phyloP scores from a whole-genome alignment of 2,797 vertebrate species.

The Muscicapa striata region DNA sequence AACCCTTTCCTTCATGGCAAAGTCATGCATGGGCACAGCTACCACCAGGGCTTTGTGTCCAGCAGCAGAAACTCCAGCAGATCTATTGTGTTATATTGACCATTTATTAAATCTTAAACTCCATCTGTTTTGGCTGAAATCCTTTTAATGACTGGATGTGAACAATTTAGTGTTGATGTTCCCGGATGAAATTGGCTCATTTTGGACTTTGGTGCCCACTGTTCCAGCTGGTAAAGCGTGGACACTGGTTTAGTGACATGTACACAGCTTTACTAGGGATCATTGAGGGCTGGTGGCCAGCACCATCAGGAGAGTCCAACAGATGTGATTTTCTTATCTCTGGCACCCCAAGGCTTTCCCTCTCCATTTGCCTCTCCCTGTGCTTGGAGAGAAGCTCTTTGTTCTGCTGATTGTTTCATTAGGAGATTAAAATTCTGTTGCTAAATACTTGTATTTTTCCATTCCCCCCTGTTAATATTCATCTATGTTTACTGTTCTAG shows the following conservation, averaged over 20 bases:
- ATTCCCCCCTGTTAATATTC: background rate
- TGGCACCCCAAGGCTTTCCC: background rate
- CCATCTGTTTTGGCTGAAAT: conserved; percentile 33
- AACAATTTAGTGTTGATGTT: conserved; percentile 7
- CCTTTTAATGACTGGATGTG: background rate
- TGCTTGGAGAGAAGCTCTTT: background rate
- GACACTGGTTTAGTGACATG: background rate
- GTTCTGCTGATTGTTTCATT: background rate
- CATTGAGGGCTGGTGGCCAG: background rate
- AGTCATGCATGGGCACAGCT: background rate
- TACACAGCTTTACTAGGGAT: background rate
- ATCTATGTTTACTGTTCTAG: background rate
- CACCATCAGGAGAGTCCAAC: background rate
- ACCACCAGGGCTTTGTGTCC: background rate
- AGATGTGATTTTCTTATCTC: conserved; percentile 15
- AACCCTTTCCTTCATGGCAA: background rate
- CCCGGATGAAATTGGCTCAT: background rate
- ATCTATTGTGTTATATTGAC: background rate
- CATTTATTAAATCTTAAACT: conserved; percentile 19
- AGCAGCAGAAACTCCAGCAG: background rate
- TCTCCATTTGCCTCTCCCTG: background rate
- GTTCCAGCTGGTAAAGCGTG: background rate
- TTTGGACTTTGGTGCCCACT: background rate
- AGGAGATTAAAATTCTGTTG: background rate
- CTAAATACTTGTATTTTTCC: background rate